Base-by-base conservation (phyloP, 2,888 invertebrate species). In the Heliconius aoede region DNA sequence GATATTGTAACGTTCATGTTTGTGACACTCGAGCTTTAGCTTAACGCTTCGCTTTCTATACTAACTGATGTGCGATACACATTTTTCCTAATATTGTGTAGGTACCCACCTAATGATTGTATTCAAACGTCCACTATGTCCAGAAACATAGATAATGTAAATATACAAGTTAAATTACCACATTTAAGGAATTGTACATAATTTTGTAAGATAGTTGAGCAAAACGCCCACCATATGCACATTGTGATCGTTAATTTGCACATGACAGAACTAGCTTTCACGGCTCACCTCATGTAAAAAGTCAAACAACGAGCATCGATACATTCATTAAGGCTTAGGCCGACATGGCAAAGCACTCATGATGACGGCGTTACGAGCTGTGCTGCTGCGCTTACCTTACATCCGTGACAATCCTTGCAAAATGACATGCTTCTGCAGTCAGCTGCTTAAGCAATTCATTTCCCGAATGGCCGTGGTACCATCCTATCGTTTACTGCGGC, bases 41-140 rank as follows among this genome's bases (percentile, higher is more conserved):
- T 78, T 93, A 93, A 94, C 84, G 94, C 94, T 92, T 89, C 78
- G 93, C 93, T 91, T 86, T 85, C 82, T 85, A 82, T 80, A 91
- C 88, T 92, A 89, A 85, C 78, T 80, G 62, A 79, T 71, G 40
- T 58, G 4, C 24, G 24, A 72, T n/a, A 69, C 24, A 13, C 30
- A 32, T 60, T 72, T 69, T 0, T 11, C 28, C 69, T 69, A 51
- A 30, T 51, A 69, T n/a, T 60, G 4, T 30, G 21, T 21, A 71
- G 73, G 21, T 26, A 26, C 60, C 67, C 61, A 36, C 28, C 65
- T 55, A 55, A n/a, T 21, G 62, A 69, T 62, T 21, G 67, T 46
- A 28, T 55, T 36, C 1, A 64, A n/a, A 15, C 40, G 18, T 36
- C 21, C 36, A 32, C 26, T n/a, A 36, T 13, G 3, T 72, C 26